Base-by-base conservation (phyloP, 2,888 invertebrate genomes). In the Plusia festucae region DNA sequence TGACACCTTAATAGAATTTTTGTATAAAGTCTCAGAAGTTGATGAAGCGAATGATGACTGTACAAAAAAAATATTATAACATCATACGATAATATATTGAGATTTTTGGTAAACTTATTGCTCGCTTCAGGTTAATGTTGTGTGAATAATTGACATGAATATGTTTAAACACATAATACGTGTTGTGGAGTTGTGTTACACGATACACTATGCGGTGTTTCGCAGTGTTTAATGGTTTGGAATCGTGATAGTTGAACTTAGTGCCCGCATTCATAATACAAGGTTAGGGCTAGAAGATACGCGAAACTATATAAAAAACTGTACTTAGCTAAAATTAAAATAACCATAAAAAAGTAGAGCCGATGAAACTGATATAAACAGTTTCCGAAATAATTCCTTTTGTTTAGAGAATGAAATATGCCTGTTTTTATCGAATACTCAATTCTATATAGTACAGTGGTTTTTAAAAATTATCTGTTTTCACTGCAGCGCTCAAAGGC, bases 201-300 rank as follows among this genome's bases (percentile, higher is more conserved):
- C 57, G 63, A 60, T 53, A 74, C 40, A 67, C 53, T 53, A 61
- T 51, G 83, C 84, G 84, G 79, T 80, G 82, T 82, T 80, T 84
- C 85, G 83, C 70, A 78, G 73, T 77, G 86, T 85, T 90, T 83
- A 91, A 91, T 90, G 90, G 88, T 74, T 82, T 67, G 89, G 88
- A 90, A 90, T 83, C 68, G 86, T 79, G 90, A 90, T 90, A 90
- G 89, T 88, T 88, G 79, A 83, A 85, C 85, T 89, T 87, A 85
- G 84, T 81, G 70, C 76, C 79, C 82, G 79, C 83, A 83, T 88
- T 85, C 74, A 82, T 85, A 83, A 78, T 79, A 72, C 68, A 65
- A 55, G 56, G 68, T 57, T 64, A 20, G 73, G 71, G 76, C 74
- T 68, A 24, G 24, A 16, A 68, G 68, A 63, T 59, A 13, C n/a